phyloP scores from a whole-genome alignment of 2,888 invertebrate species.

The Amiota mariae region DNA sequence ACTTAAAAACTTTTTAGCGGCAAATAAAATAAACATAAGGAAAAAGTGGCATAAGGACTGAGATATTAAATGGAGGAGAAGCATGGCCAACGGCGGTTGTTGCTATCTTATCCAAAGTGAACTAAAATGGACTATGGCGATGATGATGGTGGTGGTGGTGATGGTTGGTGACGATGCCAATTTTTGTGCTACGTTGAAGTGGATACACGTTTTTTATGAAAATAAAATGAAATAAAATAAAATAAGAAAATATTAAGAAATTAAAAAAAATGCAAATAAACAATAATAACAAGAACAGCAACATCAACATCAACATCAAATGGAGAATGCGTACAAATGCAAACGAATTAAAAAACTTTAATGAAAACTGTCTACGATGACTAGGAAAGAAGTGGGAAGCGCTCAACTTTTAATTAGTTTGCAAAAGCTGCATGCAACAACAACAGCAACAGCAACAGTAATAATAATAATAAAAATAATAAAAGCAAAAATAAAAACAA shows the following conservation, averaged over 20 bases:
- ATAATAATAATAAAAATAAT: neutral
- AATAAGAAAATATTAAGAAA: neutral
- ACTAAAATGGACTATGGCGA: too few species aligned
- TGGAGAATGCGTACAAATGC: conserved; percentile 27
- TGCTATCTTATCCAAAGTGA: too few species aligned
- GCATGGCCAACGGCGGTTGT: too few species aligned
- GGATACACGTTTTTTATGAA: neutral
- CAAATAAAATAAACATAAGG: neutral
- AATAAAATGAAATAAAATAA: neutral
- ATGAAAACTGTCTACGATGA: conserved; percentile 50
- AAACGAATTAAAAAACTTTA: conserved; percentile 49
- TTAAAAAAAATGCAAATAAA: too few species aligned
- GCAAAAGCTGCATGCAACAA: conserved; percentile 29
- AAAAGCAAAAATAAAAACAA: neutral
- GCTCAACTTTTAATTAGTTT: conserved; percentile 65
- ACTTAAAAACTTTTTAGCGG: neutral
- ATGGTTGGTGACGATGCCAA: too few species aligned
- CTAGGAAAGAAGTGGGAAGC: conserved; percentile 48
- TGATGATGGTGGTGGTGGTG: too few species aligned
- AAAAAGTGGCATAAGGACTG: neutral
- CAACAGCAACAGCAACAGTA: neutral
- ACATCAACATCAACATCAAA: neutral
- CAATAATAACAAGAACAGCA: neutral
- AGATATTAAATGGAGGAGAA: too few species aligned
- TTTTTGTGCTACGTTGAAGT: too few species aligned